Base-by-base conservation (phyloP, 2,888 invertebrate genomes). In the Oscheius myriophilus region DNA sequence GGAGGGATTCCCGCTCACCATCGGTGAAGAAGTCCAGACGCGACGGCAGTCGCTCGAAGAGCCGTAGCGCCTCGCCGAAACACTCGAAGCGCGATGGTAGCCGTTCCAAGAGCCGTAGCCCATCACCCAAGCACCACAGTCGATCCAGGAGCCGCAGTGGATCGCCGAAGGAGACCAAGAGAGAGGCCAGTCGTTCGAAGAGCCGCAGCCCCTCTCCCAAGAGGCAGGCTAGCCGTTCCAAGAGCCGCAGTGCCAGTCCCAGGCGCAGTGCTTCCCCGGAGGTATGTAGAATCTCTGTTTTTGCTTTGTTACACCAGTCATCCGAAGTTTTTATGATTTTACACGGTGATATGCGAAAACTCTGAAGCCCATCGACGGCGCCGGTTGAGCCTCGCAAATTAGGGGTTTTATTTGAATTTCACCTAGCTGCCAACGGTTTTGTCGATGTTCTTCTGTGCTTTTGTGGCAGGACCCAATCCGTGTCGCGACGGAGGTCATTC, bases 21-120 rank as follows among this genome's bases (percentile, higher is more conserved):
- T 26, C 54, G 26, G 43, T 46, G 9, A 49, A 55, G 57, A 57
- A 66, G 46, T 46, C 45, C 51, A 42, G 58, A 4, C 57, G 43
- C 43, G 39, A 39, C 23, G 39, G 26, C 33, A 46, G 45, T 14
- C 73, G 67, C 25, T 68, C 72, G 7, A 72, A 72, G 62, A 72
- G 70, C 53, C 55, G 46, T 12, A 43, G 57, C 45, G 23, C 23
- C 14, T 55, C 55, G 2, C 55, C 33, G 4, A 33, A 33, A 9
- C 52, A 6, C n/a, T 52, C 52, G 52, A 64, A 51, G 45, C 25
- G 51, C 18, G 61, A 49, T 46, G 25, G 23, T 23, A 46, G 42
- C 42, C 45, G 58, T 18, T 49, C 21, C 4, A 49, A 49, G 49
- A 21, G 21, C n/a, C 49, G 49, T 9, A 55, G 55, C 55, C 25